These are phyloP conservation scores for Ormyrus labotus DNA, from an alignment of 2,888 invertebrate species.

Conservation along the genomic window DNA sequence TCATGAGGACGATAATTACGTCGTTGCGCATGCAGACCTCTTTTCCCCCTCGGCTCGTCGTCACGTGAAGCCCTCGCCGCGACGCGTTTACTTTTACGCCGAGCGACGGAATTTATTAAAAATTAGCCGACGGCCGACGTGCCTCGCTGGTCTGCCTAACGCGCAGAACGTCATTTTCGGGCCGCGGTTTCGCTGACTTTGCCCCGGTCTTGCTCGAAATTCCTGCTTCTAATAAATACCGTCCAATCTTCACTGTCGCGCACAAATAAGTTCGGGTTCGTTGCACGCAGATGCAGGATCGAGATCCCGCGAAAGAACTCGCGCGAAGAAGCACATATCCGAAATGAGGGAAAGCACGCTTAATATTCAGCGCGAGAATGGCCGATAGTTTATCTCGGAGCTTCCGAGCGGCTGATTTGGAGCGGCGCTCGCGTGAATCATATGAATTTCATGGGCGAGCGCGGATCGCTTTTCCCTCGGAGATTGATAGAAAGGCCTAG, in stretches of 20 bases:
- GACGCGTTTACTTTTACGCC: constrained; percentile 3
- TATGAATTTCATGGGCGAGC: not conserved
- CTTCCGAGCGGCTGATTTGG: not conserved
- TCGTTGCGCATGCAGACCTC: constrained; percentile 17
- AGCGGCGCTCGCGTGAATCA: not conserved
- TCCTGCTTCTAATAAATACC: too few species aligned
- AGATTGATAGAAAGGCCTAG: constrained; percentile 21
- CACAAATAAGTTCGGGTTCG: too few species aligned
- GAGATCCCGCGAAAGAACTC: too few species aligned
- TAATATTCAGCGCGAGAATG: too few species aligned
- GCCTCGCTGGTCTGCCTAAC: too few species aligned
- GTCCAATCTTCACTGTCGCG: too few species aligned
- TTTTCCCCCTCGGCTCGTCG: not conserved
- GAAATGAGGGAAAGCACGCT: too few species aligned
- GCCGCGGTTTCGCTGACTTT: too few species aligned
- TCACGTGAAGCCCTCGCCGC: not conserved
- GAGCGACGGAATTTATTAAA: constrained; percentile 24
- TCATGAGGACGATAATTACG: constrained; percentile 35
- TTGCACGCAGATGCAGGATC: too few species aligned
- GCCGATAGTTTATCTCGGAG: not conserved
- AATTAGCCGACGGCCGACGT: not conserved
- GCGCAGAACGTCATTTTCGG: too few species aligned
- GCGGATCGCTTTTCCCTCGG: not conserved
- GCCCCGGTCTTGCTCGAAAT: too few species aligned
- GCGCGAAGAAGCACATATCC: too few species aligned